Evolutionary conservation across 92 coral and sea anemone genomes (phyloP).

Genomic region (Meandrina meandrites): DNA sequence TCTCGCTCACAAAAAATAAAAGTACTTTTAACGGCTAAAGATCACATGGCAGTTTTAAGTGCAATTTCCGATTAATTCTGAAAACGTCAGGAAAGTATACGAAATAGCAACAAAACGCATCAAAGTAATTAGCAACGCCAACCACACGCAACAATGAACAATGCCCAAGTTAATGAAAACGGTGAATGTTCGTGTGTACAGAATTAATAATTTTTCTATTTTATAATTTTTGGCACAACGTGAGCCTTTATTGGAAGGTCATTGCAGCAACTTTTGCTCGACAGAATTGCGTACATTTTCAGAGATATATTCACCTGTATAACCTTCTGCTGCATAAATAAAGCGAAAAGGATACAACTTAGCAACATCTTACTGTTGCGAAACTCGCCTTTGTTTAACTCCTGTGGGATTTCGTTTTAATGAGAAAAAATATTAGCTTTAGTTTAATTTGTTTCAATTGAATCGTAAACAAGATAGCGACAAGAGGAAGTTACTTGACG

Average conservation of each 20-base stretch:
- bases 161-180: background rate
- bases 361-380: background rate
- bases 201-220: background rate
- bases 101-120: background rate
- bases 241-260: background rate
- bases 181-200: background rate
- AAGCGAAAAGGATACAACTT: background rate
- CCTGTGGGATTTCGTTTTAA: background rate
- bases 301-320: background rate
- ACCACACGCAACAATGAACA: background rate
- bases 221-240: background rate
- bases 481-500: background rate
- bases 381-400: background rate
- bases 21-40: background rate
- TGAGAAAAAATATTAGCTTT: background rate
- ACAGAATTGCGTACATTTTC: background rate
- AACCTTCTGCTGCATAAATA: background rate
- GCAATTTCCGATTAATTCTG: slow-evolving; percentile 19
- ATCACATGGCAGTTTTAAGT: background rate
- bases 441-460: slow-evolving; percentile 5
- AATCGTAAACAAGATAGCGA: slow-evolving; percentile 9
- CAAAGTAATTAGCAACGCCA: background rate
- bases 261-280: background rate
- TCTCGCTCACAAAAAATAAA: background rate
- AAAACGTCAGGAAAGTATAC: background rate